Percentiles rank a stretch among this genome's conserved stretches.
Conservation (phyloP, 1,140 invertebrate genomes). For the Spodoptera frugiperda region DNA sequence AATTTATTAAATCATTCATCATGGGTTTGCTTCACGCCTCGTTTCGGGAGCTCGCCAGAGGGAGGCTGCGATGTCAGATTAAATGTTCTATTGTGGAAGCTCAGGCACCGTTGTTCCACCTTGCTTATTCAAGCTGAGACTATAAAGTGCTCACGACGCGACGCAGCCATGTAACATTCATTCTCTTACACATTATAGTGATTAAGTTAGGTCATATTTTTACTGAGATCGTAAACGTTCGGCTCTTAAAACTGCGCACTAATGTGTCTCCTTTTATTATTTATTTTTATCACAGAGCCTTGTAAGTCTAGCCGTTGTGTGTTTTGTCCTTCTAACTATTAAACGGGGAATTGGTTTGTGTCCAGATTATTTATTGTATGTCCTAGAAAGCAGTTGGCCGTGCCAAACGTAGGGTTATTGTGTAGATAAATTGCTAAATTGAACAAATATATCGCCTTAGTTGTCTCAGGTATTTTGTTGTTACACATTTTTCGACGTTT, state of each 20-base stretch:
- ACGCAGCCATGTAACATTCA: too few species aligned
- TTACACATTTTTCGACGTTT: too few species aligned
- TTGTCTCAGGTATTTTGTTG: background rate
- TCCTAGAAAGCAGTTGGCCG: background rate
- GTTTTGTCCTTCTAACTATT: background rate
- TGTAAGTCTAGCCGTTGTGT: background rate
- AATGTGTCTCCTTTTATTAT: slow-evolving; percentile 5
- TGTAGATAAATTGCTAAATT: slow-evolving; percentile 19
- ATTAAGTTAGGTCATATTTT: background rate
- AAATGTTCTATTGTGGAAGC: too few species aligned
- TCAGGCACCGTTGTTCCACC: too few species aligned
- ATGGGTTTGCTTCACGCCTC: slow-evolving; percentile 50
- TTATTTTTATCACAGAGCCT: background rate
- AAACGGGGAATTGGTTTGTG: slow-evolving; percentile 16
- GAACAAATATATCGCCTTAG: background rate
- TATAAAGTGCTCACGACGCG: too few species aligned
- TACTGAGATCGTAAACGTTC: background rate
- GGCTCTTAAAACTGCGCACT: background rate
- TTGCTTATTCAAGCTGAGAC: too few species aligned
- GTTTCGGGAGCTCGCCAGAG: background rate
- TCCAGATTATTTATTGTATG: slow-evolving; percentile 13
- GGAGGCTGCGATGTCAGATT: background rate
- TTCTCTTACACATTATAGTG: too few species aligned
- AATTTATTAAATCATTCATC: slow-evolving; percentile 62
- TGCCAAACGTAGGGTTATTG: slow-evolving; percentile 10